phyloP scores from a whole-genome alignment of 2,113 vertebrate species.

The Burhinus bistriatus region DNA sequence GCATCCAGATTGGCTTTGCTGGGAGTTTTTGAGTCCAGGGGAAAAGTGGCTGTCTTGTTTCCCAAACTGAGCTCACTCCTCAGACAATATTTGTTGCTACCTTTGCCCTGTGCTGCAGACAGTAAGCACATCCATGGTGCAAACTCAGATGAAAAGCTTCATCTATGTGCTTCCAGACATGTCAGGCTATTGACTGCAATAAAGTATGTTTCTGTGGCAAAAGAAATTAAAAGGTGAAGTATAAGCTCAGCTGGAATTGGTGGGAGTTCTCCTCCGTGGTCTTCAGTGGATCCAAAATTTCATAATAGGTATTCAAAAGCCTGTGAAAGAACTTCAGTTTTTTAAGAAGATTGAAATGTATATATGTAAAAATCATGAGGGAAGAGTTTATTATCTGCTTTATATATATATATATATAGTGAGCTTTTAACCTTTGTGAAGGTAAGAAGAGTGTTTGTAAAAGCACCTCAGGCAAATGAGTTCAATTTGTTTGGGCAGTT shows the following conservation, averaged over 20 bases:
- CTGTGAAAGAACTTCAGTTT: not conserved
- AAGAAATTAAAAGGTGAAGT: not conserved
- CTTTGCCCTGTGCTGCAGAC: not conserved
- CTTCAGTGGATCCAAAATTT: not conserved
- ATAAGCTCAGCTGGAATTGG: not conserved
- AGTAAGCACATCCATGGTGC: not conserved
- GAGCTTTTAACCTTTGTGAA: slow-evolving; percentile 36
- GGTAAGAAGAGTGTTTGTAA: slow-evolving; percentile 9
- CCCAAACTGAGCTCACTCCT: not conserved
- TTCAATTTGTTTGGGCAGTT: slow-evolving; percentile 26
- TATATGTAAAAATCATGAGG: not conserved
- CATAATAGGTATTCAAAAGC: not conserved
- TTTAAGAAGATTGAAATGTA: not conserved
- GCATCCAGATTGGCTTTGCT: not conserved
- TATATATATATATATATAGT: not conserved
- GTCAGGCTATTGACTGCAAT: not conserved
- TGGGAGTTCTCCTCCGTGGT: not conserved
- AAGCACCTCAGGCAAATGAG: not conserved
- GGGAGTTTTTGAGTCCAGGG: not conserved
- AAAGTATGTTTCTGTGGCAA: not conserved
- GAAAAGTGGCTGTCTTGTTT: not conserved
- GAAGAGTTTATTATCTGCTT: not conserved
- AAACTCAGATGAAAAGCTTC: not conserved
- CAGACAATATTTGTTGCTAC: not conserved
- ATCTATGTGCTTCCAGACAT: not conserved